phyloP scores from a whole-genome alignment of 2,888 invertebrate species.

The Spisula subtruncata region DNA sequence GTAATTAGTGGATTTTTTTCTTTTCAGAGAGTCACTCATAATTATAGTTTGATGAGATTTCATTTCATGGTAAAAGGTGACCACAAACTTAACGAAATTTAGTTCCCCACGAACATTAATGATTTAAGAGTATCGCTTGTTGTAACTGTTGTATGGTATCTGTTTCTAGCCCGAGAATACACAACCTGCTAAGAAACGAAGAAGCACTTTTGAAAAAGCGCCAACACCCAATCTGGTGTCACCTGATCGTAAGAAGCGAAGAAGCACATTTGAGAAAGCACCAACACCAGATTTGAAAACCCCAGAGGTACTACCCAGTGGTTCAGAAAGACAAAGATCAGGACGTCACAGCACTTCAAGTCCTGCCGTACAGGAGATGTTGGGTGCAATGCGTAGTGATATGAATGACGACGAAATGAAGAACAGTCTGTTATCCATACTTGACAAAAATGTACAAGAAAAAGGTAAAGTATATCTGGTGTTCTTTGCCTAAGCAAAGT shows the following conservation, averaged over 20 bases:
- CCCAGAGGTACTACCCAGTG: constrained; percentile 12
- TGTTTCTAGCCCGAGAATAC: constrained; percentile 44
- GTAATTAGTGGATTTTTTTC: too few relatives aligned
- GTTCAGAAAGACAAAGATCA: constrained; percentile 15
- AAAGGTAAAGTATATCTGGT: constrained; percentile 71
- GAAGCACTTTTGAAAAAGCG: constrained; percentile 78
- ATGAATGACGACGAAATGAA: constrained; percentile 80
- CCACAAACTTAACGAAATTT: too few relatives aligned
- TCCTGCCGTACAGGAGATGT: constrained; percentile 76
- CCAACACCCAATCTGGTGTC: constrained; percentile 67
- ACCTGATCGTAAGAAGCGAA: constrained; percentile 66
- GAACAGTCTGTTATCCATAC: constrained; percentile 75
- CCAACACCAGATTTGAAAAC: constrained; percentile 67
- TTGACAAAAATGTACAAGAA: constrained; percentile 79
- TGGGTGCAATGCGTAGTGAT: constrained; percentile 78
- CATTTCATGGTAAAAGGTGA: too few relatives aligned
- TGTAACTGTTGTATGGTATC: too few relatives aligned
- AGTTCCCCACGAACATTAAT: too few relatives aligned
- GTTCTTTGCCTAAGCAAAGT: too few relatives aligned
- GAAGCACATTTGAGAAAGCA: constrained; percentile 78
- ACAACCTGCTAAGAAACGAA: constrained; percentile 65
- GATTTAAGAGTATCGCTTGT: too few relatives aligned
- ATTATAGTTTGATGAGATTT: too few relatives aligned
- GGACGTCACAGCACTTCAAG: constrained; percentile 52
- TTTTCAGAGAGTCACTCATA: too few relatives aligned